A percentile compares a stretch with the other conserved stretches of the same genome.
Conservation (phyloP, 2,113 vertebrate genomes). For the Labeo rohita region DNA sequence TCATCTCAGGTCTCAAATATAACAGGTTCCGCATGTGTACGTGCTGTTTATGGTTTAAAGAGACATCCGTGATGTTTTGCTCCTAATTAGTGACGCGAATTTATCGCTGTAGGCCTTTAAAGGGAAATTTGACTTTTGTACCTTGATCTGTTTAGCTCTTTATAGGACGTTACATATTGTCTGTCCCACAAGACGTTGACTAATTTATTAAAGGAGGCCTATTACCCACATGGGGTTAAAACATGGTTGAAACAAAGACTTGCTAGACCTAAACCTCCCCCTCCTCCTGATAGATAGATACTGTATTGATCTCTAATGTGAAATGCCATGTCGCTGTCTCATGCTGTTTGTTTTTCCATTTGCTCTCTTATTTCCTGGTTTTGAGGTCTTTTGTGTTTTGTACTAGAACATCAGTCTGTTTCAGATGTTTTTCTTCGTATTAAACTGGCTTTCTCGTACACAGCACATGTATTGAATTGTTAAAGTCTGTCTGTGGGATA, state of each 20-base stretch:
- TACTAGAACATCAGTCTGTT: background rate
- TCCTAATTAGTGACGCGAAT: background rate
- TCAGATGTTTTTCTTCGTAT: background rate
- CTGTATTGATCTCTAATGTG: constrained; percentile 34
- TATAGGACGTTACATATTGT: background rate
- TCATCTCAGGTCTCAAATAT: background rate
- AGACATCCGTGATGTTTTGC: background rate
- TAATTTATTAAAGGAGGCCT: background rate
- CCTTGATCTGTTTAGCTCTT: background rate
- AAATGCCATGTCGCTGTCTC: background rate
- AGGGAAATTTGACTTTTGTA: background rate
- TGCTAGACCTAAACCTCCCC: background rate
- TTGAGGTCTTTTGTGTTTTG: background rate
- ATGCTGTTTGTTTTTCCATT: constrained; percentile 7
- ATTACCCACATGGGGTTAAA: background rate
- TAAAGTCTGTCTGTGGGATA: background rate
- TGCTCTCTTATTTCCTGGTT: constrained; percentile 13
- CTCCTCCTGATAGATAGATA: background rate
- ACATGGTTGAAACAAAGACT: constrained; percentile 37
- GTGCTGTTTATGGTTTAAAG: constrained; percentile 12
- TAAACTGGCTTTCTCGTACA: background rate
- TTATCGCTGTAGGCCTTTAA: background rate
- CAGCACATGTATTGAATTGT: background rate
- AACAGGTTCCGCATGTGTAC: constrained; percentile 11
- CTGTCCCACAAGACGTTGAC: background rate